phyloP scores from a whole-genome alignment of 2,888 invertebrate genomes.

The Exephanes ischioxanthus region DNA sequence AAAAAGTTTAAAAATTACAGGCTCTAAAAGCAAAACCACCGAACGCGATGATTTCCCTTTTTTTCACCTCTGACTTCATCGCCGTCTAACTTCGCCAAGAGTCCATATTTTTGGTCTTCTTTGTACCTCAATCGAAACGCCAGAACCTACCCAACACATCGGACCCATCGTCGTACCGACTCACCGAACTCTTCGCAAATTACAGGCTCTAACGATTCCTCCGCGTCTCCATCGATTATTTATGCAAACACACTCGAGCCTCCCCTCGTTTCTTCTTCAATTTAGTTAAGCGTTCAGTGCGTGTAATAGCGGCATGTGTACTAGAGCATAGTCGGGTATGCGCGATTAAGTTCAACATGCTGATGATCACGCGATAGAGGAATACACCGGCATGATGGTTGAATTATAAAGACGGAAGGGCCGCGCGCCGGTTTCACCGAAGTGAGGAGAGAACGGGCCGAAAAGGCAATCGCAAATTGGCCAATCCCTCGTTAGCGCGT shows the following conservation, averaged over 20 bases:
- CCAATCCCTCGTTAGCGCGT: conserved; percentile 59
- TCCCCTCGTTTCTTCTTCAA: background rate
- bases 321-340: background rate
- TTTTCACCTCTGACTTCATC: background rate
- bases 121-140: background rate
- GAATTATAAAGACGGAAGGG: background rate
- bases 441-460: conserved; percentile 31
- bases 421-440: background rate
- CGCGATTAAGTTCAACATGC: conserved; percentile 3
- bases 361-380: conserved; percentile 30
- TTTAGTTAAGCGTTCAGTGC: background rate
- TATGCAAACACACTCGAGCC: background rate
- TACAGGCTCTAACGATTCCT: background rate
- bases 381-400: background rate
- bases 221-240: conserved; percentile 8
- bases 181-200: background rate
- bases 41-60: too few species aligned
- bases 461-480: conserved; percentile 65
- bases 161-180: background rate
- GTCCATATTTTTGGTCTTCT: background rate
- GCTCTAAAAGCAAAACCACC: background rate
- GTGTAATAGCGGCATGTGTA: conserved; percentile 2
- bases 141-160: background rate
- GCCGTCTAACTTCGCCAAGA: background rate
- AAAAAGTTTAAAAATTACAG: background rate